Base-by-base conservation (phyloP, 1,140 invertebrate species). In the Pararge aegeria region DNA sequence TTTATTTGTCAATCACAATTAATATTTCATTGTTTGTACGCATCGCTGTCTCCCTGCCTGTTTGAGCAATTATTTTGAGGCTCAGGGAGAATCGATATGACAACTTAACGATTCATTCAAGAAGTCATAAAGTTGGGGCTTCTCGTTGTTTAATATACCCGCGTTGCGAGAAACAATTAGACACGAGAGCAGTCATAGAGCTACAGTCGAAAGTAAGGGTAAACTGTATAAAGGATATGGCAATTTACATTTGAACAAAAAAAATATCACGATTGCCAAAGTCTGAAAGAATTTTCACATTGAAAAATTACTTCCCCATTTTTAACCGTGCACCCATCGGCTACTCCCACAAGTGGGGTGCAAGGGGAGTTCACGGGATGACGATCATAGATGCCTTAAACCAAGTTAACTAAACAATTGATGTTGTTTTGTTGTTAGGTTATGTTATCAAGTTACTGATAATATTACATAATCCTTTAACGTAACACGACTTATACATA, bases 91-190 rank as follows among this genome's bases (percentile, higher is more conserved):
- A 83, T 82, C 75, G 82, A 86, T 86, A 80, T 78, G 79, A 85
- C 80, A 82, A 80, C 62, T 83, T 87, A 86, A 89, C 79, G 83
- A 80, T 71, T 89, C 83, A 84, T 87, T 86, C 77, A 69, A 81
- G 78, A 75, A 87, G 82, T 87, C 84, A 75, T 89, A 89, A 87
- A 89, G 78, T 86, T 74, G 72, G 70, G 63, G 70, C 70, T 75
- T 80, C 77, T 83, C 80, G 78, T 83, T 83, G 78, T 81, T 89
- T 89, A 89, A 89, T 87, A 89, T 85, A 82, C 70, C 75, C 71
- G 78, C 84, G 75, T 78, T 82, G 80, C 82, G 83, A 86, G 84
- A 87, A 87, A 89, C 87, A 89, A 89, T 89, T 87, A 89, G 78
- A 87, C 79, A 80, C 74, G 76, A 75, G 76, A 70, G 78, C 73